Conservation (phyloP, 2,797 vertebrate genomes). For the Pipistrellus pipistrellus region DNA sequence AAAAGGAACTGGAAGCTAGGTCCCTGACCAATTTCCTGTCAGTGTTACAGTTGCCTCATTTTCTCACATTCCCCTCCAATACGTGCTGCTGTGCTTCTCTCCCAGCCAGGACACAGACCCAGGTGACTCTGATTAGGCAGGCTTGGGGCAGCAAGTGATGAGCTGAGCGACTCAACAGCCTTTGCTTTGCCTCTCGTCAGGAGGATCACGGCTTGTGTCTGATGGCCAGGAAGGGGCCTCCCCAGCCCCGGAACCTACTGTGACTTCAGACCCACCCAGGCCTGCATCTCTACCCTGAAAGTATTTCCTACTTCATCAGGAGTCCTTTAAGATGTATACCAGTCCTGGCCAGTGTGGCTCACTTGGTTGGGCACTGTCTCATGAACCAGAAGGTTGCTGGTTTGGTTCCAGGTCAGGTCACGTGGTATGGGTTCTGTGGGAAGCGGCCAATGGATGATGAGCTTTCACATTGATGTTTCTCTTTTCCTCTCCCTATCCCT, state of each 20-base stretch:
- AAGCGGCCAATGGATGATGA: neutral
- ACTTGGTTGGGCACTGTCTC: neutral
- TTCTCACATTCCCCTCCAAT: constrained; percentile 38
- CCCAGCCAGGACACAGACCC: neutral
- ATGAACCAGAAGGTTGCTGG: neutral
- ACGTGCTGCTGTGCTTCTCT: neutral
- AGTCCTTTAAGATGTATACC: neutral
- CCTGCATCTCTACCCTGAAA: neutral
- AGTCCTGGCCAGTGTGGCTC: neutral
- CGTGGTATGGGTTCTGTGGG: neutral
- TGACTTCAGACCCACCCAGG: neutral
- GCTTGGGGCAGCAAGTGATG: neutral
- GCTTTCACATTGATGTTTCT: neutral
- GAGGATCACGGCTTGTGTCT: neutral
- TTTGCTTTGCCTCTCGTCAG: neutral
- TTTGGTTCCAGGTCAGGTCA: neutral
- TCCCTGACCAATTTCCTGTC: constrained; percentile 21
- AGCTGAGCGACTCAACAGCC: neutral
- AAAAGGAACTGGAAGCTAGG: neutral
- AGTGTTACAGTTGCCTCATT: neutral
- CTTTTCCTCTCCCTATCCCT: neutral
- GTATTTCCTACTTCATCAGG: neutral
- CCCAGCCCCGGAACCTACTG: neutral
- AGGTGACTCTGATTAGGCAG: constrained; percentile 5
- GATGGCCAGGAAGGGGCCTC: neutral